phyloP scores from a whole-genome alignment of 2,888 invertebrate species.

The Chymomyza fuscimana region DNA sequence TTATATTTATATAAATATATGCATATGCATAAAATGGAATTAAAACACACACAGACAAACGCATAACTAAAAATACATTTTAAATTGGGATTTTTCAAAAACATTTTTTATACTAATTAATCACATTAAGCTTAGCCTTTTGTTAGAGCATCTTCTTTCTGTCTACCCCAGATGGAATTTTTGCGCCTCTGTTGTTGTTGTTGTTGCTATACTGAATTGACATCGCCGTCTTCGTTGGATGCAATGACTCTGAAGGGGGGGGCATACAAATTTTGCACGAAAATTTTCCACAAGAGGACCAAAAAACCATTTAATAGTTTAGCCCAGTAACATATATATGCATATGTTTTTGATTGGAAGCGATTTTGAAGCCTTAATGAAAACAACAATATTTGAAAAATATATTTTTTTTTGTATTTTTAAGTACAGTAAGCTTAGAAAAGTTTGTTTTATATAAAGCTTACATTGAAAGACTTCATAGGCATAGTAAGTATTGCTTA shows the following conservation, averaged over 20 bases:
- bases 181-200: neutral
- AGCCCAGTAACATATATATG: too few species aligned
- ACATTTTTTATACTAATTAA: conserved; percentile 69
- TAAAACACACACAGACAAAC: neutral
- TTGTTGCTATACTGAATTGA: neutral
- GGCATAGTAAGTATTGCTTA: too few species aligned
- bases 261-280: neutral
- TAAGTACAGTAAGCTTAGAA: too few species aligned
- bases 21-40: conserved; percentile 11
- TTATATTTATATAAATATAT: neutral
- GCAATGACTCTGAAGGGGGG: neutral
- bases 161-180: conserved; percentile 2
- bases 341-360: too few species aligned
- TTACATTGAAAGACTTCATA: too few species aligned
- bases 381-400: too few species aligned
- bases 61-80: conserved; percentile 14
- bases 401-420: too few species aligned
- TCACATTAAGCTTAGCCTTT: conserved; percentile 70
- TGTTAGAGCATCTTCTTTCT: conserved; percentile 39
- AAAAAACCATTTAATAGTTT: too few species aligned
- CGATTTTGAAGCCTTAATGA: too few species aligned
- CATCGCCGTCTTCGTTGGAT: neutral
- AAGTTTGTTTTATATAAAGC: too few species aligned
- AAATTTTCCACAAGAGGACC: neutral
- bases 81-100: conserved; percentile 48